A percentile compares a stretch with the other conserved stretches of the same genome.
Evolutionary conservation across 2,888 invertebrate species (phyloP).

Genomic region (Drosophila formosana): DNA sequence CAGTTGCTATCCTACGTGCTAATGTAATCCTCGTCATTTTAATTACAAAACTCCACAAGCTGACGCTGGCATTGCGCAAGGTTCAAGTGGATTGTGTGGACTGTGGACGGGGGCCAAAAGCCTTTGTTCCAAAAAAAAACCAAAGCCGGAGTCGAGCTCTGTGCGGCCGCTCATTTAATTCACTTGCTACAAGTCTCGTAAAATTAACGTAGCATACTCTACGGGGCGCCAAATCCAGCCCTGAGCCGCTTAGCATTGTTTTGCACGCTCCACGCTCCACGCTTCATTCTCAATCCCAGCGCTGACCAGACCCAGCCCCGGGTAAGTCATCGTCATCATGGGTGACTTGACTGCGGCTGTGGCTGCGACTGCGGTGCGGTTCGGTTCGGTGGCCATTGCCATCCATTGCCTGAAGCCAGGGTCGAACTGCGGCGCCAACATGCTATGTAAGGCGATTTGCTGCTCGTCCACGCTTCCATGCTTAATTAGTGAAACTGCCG

Average conservation of each 20-base stretch:
- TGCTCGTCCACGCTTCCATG: slow-evolving; percentile 37
- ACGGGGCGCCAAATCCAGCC: slow-evolving; percentile 39
- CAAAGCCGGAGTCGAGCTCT: slow-evolving; percentile 21
- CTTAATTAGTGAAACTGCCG: slow-evolving; percentile 75
- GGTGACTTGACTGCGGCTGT: slow-evolving; percentile 32
- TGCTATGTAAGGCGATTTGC: slow-evolving; percentile 60
- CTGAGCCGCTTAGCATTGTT: slow-evolving; percentile 63
- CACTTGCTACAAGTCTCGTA: slow-evolving; percentile 60
- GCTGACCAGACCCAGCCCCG: background rate
- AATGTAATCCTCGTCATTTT: slow-evolving; percentile 73
- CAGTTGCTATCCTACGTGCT: slow-evolving; percentile 72
- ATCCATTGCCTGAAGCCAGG: slow-evolving; percentile 41
- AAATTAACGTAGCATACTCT: slow-evolving; percentile 70
- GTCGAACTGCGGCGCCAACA: slow-evolving; percentile 36
- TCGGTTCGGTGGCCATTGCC: slow-evolving; percentile 18
- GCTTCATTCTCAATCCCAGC: slow-evolving; percentile 1
- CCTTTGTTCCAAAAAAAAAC: slow-evolving; percentile 18
- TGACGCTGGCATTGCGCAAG: slow-evolving; percentile 36
- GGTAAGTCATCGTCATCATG: slow-evolving; percentile 36
- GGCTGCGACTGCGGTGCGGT: slow-evolving; percentile 28
- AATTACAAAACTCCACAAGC: slow-evolving; percentile 74
- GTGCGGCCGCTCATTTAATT: slow-evolving; percentile 60
- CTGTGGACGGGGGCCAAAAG: slow-evolving; percentile 10
- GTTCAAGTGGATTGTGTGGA: slow-evolving; percentile 27
- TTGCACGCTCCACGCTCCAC: slow-evolving; percentile 30